Percentiles rank a stretch among this genome's conserved stretches.
These are phyloP conservation scores for Malurus splendens DNA, from an alignment of 2,797 vertebrate genomes.

Conservation along the genomic window DNA sequence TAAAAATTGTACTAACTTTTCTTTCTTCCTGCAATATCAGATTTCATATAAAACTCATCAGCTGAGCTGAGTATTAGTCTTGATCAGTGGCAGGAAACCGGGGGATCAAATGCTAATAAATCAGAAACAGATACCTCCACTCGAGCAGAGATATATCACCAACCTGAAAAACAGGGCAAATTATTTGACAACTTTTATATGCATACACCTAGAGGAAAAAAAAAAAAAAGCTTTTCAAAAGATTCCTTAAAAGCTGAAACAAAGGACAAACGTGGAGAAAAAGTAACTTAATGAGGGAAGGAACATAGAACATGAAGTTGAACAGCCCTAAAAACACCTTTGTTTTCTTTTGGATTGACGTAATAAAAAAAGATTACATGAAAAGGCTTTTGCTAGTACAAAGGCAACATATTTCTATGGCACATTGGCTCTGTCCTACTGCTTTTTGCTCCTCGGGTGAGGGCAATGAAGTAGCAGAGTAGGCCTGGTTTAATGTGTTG, in stretches of 20 bases:
- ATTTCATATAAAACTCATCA: conserved; percentile 92
- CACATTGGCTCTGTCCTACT: background rate
- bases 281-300: background rate
- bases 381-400: background rate
- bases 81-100: conserved; percentile 99
- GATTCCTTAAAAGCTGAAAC: conserved; percentile 10
- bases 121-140: conserved; percentile 87
- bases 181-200: conserved; percentile 70
- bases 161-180: conserved; percentile 73
- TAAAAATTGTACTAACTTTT: conserved; percentile 70
- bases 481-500: background rate
- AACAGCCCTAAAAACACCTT: background rate
- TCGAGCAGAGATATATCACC: conserved; percentile 71
- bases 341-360: background rate
- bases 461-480: background rate
- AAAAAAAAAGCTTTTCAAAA: conserved; percentile 25
- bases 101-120: conserved; percentile 92
- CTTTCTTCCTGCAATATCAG: conserved; percentile 80
- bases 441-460: background rate
- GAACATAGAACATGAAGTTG: background rate
- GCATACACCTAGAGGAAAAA: background rate
- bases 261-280: background rate
- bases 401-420: background rate
- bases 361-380: background rate
- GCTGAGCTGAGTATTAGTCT: conserved; percentile 82